Conservation (phyloP, 2,797 vertebrate species). For the Lemur catta region DNA sequence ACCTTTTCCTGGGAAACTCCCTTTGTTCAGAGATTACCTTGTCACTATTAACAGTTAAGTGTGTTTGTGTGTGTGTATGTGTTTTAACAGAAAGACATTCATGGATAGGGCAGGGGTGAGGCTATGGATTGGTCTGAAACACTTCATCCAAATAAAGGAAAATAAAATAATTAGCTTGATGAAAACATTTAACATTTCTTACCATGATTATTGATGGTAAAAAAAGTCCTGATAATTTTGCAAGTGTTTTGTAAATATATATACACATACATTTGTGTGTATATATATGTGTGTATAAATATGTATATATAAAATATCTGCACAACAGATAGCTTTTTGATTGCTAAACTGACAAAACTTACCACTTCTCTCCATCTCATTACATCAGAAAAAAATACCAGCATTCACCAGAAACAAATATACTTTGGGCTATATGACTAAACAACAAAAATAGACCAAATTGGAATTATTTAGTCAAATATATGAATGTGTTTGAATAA, state of each 20-base stretch:
- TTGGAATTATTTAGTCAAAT: not conserved
- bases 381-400: not conserved
- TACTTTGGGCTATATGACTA: not conserved
- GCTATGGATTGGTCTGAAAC: not conserved
- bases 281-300: not conserved
- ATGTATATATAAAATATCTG: not conserved
- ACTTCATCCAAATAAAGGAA: not conserved
- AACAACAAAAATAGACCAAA: not conserved
- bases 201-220: not conserved
- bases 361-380: not conserved
- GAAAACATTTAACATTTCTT: not conserved
- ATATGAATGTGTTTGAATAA: not conserved
- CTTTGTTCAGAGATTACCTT: constrained; percentile 59
- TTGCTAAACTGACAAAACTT: not conserved
- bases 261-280: not conserved
- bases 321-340: not conserved
- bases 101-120: not conserved
- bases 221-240: not conserved
- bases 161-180: not conserved
- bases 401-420: constrained; percentile 1
- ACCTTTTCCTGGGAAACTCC: constrained; percentile 61
- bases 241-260: not conserved
- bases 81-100: constrained; percentile 71
- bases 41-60: constrained; percentile 61
- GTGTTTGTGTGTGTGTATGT: not conserved